phyloP scores from a whole-genome alignment of 1,140 invertebrate species.

The Ceratina australensis region DNA sequence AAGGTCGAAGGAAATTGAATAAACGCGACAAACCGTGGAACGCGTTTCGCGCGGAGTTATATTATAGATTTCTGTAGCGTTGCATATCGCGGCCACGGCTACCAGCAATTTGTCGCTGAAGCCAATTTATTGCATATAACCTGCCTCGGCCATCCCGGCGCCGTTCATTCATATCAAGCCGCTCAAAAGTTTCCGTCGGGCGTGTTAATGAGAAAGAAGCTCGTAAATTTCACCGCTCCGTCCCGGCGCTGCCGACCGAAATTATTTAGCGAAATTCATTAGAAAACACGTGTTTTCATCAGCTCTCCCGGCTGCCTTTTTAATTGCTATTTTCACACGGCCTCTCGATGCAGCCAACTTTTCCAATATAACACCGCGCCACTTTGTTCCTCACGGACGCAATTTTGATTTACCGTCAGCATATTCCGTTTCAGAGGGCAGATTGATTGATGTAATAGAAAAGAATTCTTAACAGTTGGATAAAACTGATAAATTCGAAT shows the following conservation, averaged over 20 bases:
- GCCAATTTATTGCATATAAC: slow-evolving; percentile 6
- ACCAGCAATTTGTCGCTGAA: slow-evolving; percentile 41
- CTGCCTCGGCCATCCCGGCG: not conserved
- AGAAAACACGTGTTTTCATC: slow-evolving; percentile 24
- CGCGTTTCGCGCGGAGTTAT: no score
- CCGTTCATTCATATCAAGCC: not conserved
- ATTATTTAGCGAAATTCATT: slow-evolving; percentile 15
- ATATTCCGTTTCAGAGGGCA: no score
- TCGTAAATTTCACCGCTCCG: slow-evolving; percentile 16
- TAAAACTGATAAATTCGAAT: no score
- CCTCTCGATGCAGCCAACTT: slow-evolving; percentile 1
- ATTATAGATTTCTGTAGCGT: no score
- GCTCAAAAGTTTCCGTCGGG: not conserved
- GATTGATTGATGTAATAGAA: no score
- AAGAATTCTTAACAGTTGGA: no score
- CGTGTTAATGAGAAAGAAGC: slow-evolving; percentile 44
- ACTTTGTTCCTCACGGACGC: no score
- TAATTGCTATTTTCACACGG: slow-evolving; percentile 24
- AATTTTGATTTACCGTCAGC: no score
- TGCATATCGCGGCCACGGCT: slow-evolving; percentile 14
- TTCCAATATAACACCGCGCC: slow-evolving; percentile 11
- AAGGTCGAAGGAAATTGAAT: no score
- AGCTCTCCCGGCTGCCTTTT: not conserved
- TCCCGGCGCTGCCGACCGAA: not conserved
- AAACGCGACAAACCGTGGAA: no score